Evolutionary conservation across 2,113 vertebrate species (phyloP).

Genomic region (Callopanchax toddi): DNA sequence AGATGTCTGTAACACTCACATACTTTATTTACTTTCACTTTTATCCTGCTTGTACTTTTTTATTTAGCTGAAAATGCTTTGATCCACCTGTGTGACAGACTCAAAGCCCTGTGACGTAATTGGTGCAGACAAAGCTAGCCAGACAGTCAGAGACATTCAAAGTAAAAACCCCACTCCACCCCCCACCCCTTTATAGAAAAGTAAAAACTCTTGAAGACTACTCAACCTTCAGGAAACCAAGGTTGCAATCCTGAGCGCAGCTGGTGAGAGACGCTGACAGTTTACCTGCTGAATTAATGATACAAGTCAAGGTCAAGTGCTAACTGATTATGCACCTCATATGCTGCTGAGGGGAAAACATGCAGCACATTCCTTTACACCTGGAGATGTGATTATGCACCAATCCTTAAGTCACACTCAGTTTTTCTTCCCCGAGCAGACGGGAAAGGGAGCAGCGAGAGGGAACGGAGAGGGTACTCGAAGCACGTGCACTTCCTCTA

Average conservation of each 20-base stretch:
- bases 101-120: neutral
- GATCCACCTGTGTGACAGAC: neutral
- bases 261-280: slow-evolving; percentile 70
- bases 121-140: neutral
- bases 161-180: too few species aligned
- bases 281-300: slow-evolving; percentile 76
- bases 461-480: slow-evolving; percentile 8
- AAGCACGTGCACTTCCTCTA: slow-evolving; percentile 10
- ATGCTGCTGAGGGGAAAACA: slow-evolving; percentile 54
- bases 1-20: too few species aligned
- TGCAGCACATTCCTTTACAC: slow-evolving; percentile 61
- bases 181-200: slow-evolving; percentile 12
- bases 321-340: slow-evolving; percentile 66
- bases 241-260: slow-evolving; percentile 67
- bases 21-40: too few species aligned
- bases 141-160: neutral
- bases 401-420: slow-evolving; percentile 49
- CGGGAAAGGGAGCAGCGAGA: slow-evolving; percentile 15
- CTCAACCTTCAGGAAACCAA: slow-evolving; percentile 67
- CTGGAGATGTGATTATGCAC: slow-evolving; percentile 65
- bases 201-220: slow-evolving; percentile 41
- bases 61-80: neutral
- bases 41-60: too few species aligned
- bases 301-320: slow-evolving; percentile 75
- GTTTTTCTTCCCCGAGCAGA: slow-evolving; percentile 16